These are phyloP conservation scores for Xestia ashworthii DNA, from an alignment of 2,888 invertebrate genomes.

Conservation along the genomic window DNA sequence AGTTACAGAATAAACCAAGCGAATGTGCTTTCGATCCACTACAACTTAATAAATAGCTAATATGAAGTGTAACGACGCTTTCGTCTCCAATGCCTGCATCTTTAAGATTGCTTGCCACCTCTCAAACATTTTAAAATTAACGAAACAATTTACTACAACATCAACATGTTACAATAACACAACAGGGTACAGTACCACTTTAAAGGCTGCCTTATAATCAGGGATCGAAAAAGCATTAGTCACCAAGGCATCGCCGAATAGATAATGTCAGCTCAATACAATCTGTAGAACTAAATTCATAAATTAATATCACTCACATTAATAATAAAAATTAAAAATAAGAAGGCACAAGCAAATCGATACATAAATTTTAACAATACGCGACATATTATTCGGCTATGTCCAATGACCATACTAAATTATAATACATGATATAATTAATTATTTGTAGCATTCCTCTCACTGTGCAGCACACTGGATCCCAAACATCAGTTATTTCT, in stretches of 20 bases:
- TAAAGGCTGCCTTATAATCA: conserved; percentile 79
- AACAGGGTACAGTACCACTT: conserved; percentile 79
- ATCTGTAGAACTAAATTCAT: conserved; percentile 86
- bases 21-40: conserved; percentile 88
- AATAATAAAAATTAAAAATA: conserved; percentile 87
- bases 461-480: conserved; percentile 90
- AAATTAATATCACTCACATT: conserved; percentile 89
- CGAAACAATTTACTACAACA: conserved; percentile 84
- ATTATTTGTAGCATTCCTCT: conserved; percentile 89
- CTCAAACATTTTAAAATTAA: conserved; percentile 80
- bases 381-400: conserved; percentile 85
- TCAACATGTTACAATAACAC: conserved; percentile 81
- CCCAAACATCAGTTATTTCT: conserved; percentile 92
- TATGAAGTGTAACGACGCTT: conserved; percentile 81
- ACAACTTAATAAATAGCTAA: conserved; percentile 85
- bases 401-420: conserved; percentile 86
- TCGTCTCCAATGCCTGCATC: conserved; percentile 87
- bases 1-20: conserved; percentile 89
- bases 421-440: conserved; percentile 89
- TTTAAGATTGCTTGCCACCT: conserved; percentile 83
- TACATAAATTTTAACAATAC: conserved; percentile 86
- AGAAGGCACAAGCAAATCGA: conserved; percentile 90
- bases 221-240: conserved; percentile 87
- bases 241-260: conserved; percentile 86
- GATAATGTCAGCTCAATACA: conserved; percentile 77